phyloP scores from a whole-genome alignment of 1,140 invertebrate genomes.

The Tetranychus cinnabarinus region DNA sequence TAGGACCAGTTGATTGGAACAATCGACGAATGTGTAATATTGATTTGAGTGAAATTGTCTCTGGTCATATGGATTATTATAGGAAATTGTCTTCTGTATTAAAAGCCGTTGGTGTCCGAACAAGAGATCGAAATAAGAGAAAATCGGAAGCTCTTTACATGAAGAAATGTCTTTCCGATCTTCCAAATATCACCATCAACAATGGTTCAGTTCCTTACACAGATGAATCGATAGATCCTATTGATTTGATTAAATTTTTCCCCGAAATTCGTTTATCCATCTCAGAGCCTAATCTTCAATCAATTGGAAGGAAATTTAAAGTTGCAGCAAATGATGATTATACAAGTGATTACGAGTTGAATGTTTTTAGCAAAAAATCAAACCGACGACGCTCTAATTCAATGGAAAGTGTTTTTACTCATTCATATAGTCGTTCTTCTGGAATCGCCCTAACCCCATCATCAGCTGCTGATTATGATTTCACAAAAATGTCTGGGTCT shows the following conservation, averaged over 20 bases:
- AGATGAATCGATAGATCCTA: not conserved
- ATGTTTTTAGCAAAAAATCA: too few relatives aligned
- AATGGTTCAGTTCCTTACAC: not conserved
- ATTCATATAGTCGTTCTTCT: too few relatives aligned
- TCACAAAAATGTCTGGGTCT: too few relatives aligned
- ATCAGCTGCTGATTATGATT: too few relatives aligned
- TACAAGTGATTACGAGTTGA: too few relatives aligned
- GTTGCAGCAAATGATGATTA: not conserved
- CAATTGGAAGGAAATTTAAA: not conserved
- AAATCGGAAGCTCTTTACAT: not conserved
- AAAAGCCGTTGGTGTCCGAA: slow-evolving; percentile 21
- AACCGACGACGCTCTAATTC: too few relatives aligned
- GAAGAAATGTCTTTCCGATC: not conserved
- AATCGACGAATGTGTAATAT: slow-evolving; percentile 32
- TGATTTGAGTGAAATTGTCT: slow-evolving; percentile 33
- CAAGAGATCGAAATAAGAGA: not conserved
- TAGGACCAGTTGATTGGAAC: slow-evolving; percentile 30
- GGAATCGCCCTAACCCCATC: too few relatives aligned
- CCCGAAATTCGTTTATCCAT: not conserved
- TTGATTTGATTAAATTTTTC: not conserved
- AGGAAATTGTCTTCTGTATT: slow-evolving; percentile 33
- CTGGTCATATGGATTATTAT: slow-evolving; percentile 35
- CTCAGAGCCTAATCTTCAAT: not conserved
- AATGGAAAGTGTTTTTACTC: too few relatives aligned
- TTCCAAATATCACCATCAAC: not conserved